Base-by-base conservation (phyloP, 2,888 invertebrate genomes). In the Andrena chrysosceles region DNA sequence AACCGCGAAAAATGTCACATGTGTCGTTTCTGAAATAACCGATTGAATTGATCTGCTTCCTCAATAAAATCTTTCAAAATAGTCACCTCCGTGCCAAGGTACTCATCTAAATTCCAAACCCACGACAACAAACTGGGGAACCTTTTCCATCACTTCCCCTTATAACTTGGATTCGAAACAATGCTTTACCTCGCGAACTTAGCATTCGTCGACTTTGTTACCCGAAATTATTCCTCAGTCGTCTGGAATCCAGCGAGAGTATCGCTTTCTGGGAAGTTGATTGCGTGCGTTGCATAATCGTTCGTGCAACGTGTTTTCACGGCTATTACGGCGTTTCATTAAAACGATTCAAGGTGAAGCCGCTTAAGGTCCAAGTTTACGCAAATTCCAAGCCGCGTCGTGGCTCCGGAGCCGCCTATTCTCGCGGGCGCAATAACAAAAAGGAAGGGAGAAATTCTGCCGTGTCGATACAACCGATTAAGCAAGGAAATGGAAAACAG, bases 401-500 rank as follows among this genome's bases (percentile, higher is more conserved):
- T 26, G 2, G 62, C 20, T 62, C 8, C 23, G 0, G 8, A 42
- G 63, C n/a, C 23, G 20, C 10, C 8, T 10, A 20, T 42, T 29
- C 70, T 20, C 59, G 70, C 63, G 35, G 23, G 20, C 5, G 48
- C 59, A 23, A 29, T 8, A 52, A 54, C 0, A 62, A 16, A 23
- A 35, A 31, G 23, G 4, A 10, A 26, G 23, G 26, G 23, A 13
- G 62, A 26, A 54, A 67, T 56, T 66, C 35, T 62, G 31, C 64
- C 63, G 48, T 26, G 31, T 10, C 7, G 42, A 35, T 26, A 64
- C 49, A 35, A n/a, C 54, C 56, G 67, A 63, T 71, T 62, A 35
- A 60, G 31, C 20, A 31, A 48, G 4, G 60, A 81, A 73, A 81
- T 80, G 81, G 80, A 81, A 80, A 80, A 74, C 74, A 73, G 80